Evolutionary conservation across 2,113 vertebrate species (phyloP).

Genomic region (Parotia lawesii): DNA sequence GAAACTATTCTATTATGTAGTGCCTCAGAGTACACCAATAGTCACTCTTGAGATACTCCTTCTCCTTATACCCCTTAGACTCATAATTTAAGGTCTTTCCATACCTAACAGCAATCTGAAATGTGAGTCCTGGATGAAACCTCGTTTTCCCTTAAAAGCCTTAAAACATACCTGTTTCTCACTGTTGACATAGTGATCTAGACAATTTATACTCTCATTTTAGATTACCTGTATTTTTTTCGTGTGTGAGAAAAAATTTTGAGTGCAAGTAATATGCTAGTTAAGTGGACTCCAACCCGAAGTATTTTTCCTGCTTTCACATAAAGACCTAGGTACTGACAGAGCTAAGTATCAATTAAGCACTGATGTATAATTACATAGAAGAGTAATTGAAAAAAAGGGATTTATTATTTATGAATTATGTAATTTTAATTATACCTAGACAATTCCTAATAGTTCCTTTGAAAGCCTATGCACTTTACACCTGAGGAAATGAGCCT

Average conservation of each 20-base stretch:
- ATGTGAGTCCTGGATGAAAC: neutral
- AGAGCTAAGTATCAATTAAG: neutral
- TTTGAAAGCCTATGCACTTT: neutral
- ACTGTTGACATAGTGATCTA: neutral
- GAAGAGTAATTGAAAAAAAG: neutral
- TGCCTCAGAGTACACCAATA: neutral
- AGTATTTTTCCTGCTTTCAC: conserved; percentile 1
- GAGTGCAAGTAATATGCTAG: neutral
- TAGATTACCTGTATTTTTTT: neutral
- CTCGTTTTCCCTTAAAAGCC: neutral
- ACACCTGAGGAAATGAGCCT: neutral
- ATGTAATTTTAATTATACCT: neutral
- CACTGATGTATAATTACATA: neutral
- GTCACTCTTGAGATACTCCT: neutral
- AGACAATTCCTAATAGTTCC: neutral
- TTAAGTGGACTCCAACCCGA: neutral
- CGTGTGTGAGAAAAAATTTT: neutral
- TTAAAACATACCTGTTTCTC: neutral
- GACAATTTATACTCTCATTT: neutral
- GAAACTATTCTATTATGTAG: neutral
- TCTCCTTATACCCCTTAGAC: neutral
- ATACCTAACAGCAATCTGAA: neutral
- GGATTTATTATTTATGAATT: conserved; percentile 20
- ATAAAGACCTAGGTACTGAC: neutral
- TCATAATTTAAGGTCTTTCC: neutral